Conservation (phyloP, 2,797 vertebrate species). For the Sitta carolinensis region DNA sequence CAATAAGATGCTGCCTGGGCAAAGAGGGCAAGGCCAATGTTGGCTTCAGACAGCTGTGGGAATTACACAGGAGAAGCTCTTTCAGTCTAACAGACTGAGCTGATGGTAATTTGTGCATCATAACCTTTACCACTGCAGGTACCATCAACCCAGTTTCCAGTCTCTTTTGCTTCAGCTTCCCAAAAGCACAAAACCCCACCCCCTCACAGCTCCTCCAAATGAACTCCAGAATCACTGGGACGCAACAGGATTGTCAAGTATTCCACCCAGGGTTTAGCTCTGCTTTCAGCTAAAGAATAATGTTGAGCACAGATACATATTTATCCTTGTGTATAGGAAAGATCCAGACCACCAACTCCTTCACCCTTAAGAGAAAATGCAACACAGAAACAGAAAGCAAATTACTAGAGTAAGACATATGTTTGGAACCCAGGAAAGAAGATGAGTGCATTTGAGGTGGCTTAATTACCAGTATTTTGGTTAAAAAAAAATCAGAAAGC, state of each 20-base stretch:
- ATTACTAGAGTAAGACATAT: neutral
- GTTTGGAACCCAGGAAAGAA: neutral
- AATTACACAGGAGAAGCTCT: neutral
- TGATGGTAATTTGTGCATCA: neutral
- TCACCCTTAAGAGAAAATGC: neutral
- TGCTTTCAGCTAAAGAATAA: neutral
- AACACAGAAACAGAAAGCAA: neutral
- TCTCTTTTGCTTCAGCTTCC: neutral
- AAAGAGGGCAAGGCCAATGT: neutral
- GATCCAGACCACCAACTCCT: neutral
- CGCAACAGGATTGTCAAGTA: neutral
- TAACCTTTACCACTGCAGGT: neutral
- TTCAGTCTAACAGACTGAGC: neutral
- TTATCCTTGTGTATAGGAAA: rapidly evolving
- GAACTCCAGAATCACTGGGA: neutral
- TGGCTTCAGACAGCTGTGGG: neutral
- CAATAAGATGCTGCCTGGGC: neutral
- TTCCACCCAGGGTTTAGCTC: neutral
- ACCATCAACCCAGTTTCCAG: neutral
- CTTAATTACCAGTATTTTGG: neutral
- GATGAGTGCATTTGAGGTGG: neutral
- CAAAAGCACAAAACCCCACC: neutral
- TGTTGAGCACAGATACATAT: neutral
- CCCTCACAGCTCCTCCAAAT: neutral
- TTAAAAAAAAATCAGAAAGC: neutral